A percentile compares a stretch with the other conserved stretches of the same genome.
Evolutionary conservation across 2,113 vertebrate species (phyloP).

Genomic region (Loxodonta africana): DNA sequence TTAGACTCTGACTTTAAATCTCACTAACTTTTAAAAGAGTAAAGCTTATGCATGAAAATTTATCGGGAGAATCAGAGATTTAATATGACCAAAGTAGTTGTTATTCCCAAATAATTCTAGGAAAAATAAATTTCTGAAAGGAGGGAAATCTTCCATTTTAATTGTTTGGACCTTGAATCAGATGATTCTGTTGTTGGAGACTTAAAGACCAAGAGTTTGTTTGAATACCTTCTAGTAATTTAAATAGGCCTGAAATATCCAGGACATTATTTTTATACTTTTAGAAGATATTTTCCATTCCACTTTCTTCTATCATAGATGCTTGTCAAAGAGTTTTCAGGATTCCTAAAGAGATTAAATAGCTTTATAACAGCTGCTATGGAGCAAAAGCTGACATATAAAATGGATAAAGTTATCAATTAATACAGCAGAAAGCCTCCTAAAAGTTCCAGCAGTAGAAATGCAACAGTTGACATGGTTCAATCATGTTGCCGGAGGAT

Average conservation of each 20-base stretch:
- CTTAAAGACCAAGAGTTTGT: background rate
- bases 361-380: constrained; percentile 22
- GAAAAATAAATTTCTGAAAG: constrained; percentile 37
- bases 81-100: background rate
- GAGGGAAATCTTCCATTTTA: background rate
- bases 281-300: constrained; percentile 1
- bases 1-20: background rate
- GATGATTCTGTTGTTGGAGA: background rate
- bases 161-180: background rate
- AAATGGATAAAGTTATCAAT: constrained; percentile 25
- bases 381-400: background rate
- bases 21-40: background rate
- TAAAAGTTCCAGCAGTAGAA: background rate
- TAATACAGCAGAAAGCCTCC: background rate
- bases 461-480: background rate
- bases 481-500: fast-evolving
- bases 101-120: constrained; percentile 7
- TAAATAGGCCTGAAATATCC: background rate
- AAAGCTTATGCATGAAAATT: background rate
- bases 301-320: background rate
- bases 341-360: constrained; percentile 43
- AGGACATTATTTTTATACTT: background rate
- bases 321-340: background rate
- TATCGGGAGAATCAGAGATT: constrained; percentile 54
- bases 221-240: background rate